phyloP scores from a whole-genome alignment of 2,113 vertebrate species.

The Misgurnus anguillicaudatus region DNA sequence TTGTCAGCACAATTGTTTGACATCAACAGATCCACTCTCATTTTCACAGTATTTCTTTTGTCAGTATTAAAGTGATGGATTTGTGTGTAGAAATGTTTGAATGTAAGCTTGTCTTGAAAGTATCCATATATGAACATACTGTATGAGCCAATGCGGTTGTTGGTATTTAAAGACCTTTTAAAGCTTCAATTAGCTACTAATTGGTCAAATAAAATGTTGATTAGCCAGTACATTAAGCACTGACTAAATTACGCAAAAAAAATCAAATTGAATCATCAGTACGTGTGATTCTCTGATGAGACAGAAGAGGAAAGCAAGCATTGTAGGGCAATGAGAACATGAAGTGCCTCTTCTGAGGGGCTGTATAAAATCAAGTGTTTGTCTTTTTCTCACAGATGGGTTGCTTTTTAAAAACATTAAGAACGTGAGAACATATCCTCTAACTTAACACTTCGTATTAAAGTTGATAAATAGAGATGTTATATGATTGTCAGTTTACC shows the following conservation, averaged over 20 bases:
- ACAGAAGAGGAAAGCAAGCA: neutral
- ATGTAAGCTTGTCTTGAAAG: too few relatives aligned
- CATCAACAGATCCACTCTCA: neutral
- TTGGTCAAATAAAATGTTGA: neutral
- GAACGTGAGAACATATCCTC: too few relatives aligned
- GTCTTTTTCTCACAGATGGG: neutral
- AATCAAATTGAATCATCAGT: neutral
- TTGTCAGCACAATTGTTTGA: slow-evolving; percentile 3
- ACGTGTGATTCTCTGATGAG: neutral
- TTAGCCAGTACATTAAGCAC: neutral
- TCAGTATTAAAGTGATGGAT: too few relatives aligned
- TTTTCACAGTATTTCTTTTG: too few relatives aligned
- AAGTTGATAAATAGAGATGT: neutral
- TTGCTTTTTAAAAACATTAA: neutral
- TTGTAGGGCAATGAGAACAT: neutral
- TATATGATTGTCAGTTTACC: too few relatives aligned
- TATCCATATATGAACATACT: too few relatives aligned
- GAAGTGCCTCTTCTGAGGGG: neutral
- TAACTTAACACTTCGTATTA: neutral
- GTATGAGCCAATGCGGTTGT: neutral
- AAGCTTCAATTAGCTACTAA: neutral
- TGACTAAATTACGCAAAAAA: neutral
- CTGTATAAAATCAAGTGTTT: slow-evolving; percentile 4
- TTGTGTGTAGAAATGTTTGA: too few relatives aligned
- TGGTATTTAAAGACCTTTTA: neutral